These are phyloP conservation scores for Rhynchonycteris naso DNA, from an alignment of 2,797 vertebrate genomes.

Conservation along the genomic window DNA sequence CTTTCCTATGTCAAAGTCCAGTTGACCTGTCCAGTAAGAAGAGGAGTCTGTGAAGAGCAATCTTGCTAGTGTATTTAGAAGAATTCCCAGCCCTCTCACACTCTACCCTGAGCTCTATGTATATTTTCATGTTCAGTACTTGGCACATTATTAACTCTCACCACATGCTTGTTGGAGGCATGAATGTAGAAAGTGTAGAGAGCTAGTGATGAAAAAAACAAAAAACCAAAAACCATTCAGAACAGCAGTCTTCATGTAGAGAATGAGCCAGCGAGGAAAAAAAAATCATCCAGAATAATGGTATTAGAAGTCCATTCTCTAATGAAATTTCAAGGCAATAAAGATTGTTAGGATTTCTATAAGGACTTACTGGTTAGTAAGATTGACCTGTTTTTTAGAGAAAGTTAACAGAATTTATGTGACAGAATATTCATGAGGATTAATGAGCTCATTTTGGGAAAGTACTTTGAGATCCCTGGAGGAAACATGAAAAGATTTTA, in stretches of 20 bases:
- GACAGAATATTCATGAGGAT: conserved; percentile 73
- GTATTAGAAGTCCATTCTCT: conserved; percentile 37
- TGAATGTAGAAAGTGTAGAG: background rate
- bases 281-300: background rate
- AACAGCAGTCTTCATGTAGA: background rate
- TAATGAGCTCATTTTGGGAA: conserved; percentile 77
- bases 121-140: background rate
- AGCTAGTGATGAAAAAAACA: background rate
- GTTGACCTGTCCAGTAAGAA: background rate
- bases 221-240: background rate
- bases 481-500: conserved; percentile 56
- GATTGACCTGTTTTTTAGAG: background rate
- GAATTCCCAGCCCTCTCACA: background rate
- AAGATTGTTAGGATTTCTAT: background rate
- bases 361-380: conserved; percentile 28
- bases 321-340: conserved; percentile 40
- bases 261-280: background rate
- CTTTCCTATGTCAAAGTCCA: background rate
- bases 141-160: background rate
- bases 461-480: conserved; percentile 71
- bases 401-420: conserved; percentile 59
- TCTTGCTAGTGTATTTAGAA: background rate
- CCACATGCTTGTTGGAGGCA: background rate
- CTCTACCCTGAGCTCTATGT: background rate
- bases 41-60: background rate